phyloP scores from a whole-genome alignment of 2,888 invertebrate genomes.

The Mythimna pallens region DNA sequence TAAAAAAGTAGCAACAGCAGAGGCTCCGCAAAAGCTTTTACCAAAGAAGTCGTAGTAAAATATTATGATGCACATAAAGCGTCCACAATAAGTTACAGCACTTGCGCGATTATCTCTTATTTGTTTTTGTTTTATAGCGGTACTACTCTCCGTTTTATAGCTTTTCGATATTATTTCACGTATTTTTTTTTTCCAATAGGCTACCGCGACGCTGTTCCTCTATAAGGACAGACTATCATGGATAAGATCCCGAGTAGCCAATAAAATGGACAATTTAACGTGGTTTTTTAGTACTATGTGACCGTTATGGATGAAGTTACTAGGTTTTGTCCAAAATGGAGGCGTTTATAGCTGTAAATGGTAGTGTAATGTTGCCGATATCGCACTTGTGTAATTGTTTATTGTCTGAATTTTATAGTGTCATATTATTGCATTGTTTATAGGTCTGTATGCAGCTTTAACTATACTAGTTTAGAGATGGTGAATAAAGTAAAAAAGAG shows the following conservation, averaged over 20 bases:
- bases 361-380: constrained; percentile 34
- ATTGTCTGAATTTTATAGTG: constrained; percentile 20
- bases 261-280: constrained; percentile 48
- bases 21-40: constrained; percentile 78
- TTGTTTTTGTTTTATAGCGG: constrained; percentile 89
- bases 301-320: constrained; percentile 28
- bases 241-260: constrained; percentile 64
- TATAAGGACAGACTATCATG: constrained; percentile 64
- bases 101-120: constrained; percentile 88
- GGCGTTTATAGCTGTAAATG: constrained; percentile 34
- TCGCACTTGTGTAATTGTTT: constrained; percentile 33
- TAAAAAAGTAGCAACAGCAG: constrained; percentile 60
- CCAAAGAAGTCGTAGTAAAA: constrained; percentile 85
- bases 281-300: constrained; percentile 28
- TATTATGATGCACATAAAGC: constrained; percentile 88
- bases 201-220: constrained; percentile 72
- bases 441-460: neutral
- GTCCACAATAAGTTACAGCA: constrained; percentile 85
- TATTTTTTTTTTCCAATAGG: constrained; percentile 80
- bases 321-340: constrained; percentile 25
- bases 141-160: constrained; percentile 83
- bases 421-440: constrained; percentile 16
- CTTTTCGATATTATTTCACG: constrained; percentile 89
- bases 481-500: neutral
- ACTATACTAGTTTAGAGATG: neutral